A percentile compares a stretch with the other conserved stretches of the same genome.
Conservation (phyloP, 2,888 invertebrate genomes). For the Pinctada fucata region DNA sequence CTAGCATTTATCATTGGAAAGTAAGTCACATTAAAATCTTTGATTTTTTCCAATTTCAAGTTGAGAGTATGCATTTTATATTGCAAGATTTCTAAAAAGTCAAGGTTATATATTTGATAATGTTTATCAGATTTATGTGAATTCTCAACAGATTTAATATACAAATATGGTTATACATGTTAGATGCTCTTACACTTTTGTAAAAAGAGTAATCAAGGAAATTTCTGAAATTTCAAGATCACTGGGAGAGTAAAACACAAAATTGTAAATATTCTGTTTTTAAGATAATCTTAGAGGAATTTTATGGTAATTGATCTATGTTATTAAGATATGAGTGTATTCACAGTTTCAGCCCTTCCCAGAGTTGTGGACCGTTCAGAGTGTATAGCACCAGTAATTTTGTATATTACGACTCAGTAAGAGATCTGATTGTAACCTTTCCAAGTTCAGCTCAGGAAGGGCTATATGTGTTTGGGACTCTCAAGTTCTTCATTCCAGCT, state of each 20-base stretch:
- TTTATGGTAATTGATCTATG: background rate
- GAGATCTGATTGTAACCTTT: conserved; percentile 61
- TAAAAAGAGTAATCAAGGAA: too few relatives aligned
- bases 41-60: background rate
- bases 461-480: conserved; percentile 84
- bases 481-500: conserved; percentile 87
- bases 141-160: too few relatives aligned
- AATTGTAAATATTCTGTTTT: background rate
- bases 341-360: conserved; percentile 78
- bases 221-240: too few relatives aligned
- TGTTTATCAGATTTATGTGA: too few relatives aligned
- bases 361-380: conserved; percentile 89
- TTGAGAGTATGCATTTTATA: background rate
- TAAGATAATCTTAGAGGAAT: background rate
- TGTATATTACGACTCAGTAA: conserved; percentile 68
- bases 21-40: conserved; percentile 53
- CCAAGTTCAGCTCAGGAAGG: conserved; percentile 53
- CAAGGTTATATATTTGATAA: too few relatives aligned
- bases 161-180: too few relatives aligned
- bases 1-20: conserved; percentile 85
- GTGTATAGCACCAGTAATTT: conserved; percentile 76
- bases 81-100: background rate
- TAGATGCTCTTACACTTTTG: too few relatives aligned
- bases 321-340: conserved; percentile 4
- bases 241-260: too few relatives aligned